Conservation (phyloP, 2,888 invertebrate genomes). For the Autographa gamma region DNA sequence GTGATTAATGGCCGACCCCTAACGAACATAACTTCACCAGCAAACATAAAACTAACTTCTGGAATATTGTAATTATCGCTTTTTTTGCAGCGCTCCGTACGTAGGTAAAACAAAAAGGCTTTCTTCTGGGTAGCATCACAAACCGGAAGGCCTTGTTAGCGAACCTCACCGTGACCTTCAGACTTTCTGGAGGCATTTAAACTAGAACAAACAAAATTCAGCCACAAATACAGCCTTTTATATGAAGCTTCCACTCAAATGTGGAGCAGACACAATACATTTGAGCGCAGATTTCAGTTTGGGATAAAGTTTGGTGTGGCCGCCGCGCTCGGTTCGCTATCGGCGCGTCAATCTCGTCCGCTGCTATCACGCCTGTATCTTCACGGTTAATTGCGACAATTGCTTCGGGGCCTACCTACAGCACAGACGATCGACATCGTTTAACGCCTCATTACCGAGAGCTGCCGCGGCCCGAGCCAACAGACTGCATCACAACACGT, state of each 20-base stretch:
- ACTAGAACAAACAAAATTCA: neutral
- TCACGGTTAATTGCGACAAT: neutral
- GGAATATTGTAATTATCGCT: neutral
- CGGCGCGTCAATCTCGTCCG: neutral
- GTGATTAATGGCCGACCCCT: too few species aligned
- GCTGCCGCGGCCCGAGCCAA: neutral
- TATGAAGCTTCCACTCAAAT: neutral
- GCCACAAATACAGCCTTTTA: neutral
- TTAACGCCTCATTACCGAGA: neutral
- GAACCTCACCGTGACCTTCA: neutral
- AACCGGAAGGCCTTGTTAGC: neutral
- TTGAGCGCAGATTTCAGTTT: neutral
- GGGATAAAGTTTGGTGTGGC: neutral
- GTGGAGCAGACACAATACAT: neutral
- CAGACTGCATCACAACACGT: neutral
- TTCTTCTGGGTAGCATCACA: neutral
- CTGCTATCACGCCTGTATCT: neutral
- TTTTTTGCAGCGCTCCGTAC: neutral
- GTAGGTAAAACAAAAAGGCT: neutral
- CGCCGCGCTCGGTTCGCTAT: neutral
- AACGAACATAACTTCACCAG: too few species aligned
- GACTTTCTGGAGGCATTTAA: neutral
- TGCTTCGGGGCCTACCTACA: neutral
- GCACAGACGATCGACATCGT: too few species aligned
- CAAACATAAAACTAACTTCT: too few species aligned